phyloP scores from a whole-genome alignment of 2,888 invertebrate genomes.

The Acrobasis consociella region DNA sequence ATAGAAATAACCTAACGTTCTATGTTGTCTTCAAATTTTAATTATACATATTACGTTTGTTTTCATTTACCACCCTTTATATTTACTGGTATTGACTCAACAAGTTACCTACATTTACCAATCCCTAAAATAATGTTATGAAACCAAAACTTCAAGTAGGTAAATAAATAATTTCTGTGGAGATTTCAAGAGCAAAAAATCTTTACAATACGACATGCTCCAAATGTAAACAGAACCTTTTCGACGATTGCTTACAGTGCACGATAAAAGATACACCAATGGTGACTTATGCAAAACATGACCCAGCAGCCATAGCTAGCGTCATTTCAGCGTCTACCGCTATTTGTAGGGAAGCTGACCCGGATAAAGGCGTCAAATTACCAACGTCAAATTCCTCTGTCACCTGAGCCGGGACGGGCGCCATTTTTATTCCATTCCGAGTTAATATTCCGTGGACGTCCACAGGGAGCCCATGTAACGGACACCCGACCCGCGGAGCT shows the following conservation, averaged over 20 bases:
- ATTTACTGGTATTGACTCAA: no score
- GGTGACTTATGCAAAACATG: slow-evolving; percentile 57
- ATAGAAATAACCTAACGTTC: no score
- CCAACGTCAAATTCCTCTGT: slow-evolving; percentile 72
- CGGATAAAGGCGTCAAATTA: slow-evolving; percentile 77
- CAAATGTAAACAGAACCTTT: neutral
- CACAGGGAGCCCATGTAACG: slow-evolving; percentile 64
- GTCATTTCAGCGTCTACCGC: slow-evolving; percentile 52
- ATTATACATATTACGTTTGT: no score
- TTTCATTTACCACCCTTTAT: no score
- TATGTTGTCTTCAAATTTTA: no score
- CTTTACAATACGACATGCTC: neutral
- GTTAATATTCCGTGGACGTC: slow-evolving; percentile 75
- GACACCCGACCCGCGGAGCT: slow-evolving; percentile 60
- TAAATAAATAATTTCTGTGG: no score
- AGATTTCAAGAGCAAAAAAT: no score
- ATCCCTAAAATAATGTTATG: no score
- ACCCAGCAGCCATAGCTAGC: slow-evolving; percentile 34
- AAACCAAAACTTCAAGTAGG: no score
- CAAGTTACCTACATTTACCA: no score
- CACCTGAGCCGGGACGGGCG: slow-evolving; percentile 68
- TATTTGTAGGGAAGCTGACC: slow-evolving; percentile 66
- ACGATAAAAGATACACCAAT: slow-evolving; percentile 18
- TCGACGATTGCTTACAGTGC: neutral
- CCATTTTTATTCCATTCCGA: slow-evolving; percentile 74